Conservation (phyloP, 2,888 invertebrate genomes). For the Prosopocoilus inquinatus region DNA sequence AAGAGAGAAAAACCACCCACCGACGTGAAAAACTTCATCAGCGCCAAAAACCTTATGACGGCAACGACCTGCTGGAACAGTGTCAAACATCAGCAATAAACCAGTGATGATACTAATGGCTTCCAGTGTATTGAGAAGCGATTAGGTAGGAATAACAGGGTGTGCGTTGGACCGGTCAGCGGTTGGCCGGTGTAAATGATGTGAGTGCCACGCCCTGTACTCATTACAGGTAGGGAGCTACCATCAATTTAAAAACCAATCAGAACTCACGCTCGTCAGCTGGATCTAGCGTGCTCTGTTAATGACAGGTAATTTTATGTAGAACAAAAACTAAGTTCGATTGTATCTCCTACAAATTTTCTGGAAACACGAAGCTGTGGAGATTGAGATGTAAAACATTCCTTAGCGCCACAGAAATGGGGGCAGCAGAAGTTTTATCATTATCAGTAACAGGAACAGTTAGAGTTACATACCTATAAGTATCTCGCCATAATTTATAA, state of each 20-base stretch:
- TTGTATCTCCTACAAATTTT: constrained; percentile 36
- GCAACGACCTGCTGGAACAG: constrained; percentile 31
- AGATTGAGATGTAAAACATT: constrained; percentile 17
- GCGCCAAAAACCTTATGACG: too few species aligned
- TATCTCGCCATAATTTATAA: too few species aligned
- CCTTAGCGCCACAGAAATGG: constrained; percentile 9
- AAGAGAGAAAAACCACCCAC: too few species aligned
- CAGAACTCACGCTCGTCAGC: constrained; percentile 46
- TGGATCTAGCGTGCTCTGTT: constrained; percentile 38
- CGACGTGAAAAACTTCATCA: too few species aligned
- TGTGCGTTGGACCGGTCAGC: constrained; percentile 42
- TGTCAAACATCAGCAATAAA: constrained; percentile 36
- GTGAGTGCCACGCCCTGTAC: constrained; percentile 48
- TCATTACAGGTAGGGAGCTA: constrained; percentile 52
- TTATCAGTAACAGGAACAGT: too few species aligned
- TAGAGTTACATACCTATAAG: too few species aligned
- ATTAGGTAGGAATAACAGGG: constrained; percentile 33
- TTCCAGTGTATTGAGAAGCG: constrained; percentile 46
- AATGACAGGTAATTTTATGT: constrained; percentile 40
- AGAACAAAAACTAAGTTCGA: constrained; percentile 43
- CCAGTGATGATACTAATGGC: constrained; percentile 44
- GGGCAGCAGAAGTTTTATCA: too few species aligned
- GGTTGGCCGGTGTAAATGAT: constrained; percentile 52
- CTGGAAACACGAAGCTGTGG: constrained; percentile 23
- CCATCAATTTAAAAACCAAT: constrained; percentile 53